phyloP scores from a whole-genome alignment of 2,888 invertebrate genomes.

The Leptinotarsa tumamoca region DNA sequence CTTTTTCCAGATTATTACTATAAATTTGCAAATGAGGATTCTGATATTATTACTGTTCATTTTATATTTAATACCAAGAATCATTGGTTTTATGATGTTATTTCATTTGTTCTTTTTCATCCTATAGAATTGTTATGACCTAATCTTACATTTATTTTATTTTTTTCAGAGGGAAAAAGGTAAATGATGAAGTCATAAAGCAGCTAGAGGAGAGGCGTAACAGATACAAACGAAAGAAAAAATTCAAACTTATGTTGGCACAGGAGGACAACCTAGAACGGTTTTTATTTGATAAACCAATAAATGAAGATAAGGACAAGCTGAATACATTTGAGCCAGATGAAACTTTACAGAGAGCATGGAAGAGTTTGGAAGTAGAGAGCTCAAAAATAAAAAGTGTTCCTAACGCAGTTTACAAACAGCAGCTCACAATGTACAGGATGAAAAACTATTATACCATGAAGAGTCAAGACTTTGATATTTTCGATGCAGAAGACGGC shows the following conservation, averaged over 20 bases:
- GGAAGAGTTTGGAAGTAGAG: slow-evolving; percentile 32
- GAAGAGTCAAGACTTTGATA: slow-evolving; percentile 44
- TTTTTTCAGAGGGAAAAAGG: slow-evolving; percentile 45
- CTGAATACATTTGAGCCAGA: slow-evolving; percentile 24
- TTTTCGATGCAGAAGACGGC: slow-evolving; percentile 48
- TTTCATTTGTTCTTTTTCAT: no score
- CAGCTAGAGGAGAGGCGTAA: slow-evolving; percentile 58
- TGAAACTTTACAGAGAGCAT: slow-evolving; percentile 27
- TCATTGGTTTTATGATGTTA: no score
- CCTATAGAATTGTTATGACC: no score
- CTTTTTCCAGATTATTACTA: no score
- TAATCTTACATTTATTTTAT: no score
- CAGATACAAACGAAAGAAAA: slow-evolving; percentile 57
- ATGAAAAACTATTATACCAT: slow-evolving; percentile 46
- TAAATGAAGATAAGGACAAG: slow-evolving; percentile 1
- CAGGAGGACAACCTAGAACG: slow-evolving; percentile 29
- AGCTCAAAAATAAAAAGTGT: slow-evolving; percentile 35
- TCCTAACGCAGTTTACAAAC: slow-evolving; percentile 46
- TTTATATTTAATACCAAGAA: no score
- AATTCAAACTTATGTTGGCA: slow-evolving; percentile 36
- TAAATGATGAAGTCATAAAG: slow-evolving; percentile 50
- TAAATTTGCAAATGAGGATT: no score
- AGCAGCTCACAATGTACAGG: slow-evolving; percentile 40
- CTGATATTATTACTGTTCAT: no score
- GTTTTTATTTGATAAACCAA: slow-evolving; percentile 34